Percentiles rank a stretch among this genome's conserved stretches.
Conservation (phyloP, 2,888 invertebrate species). For the Agrilus biguttatus region DNA sequence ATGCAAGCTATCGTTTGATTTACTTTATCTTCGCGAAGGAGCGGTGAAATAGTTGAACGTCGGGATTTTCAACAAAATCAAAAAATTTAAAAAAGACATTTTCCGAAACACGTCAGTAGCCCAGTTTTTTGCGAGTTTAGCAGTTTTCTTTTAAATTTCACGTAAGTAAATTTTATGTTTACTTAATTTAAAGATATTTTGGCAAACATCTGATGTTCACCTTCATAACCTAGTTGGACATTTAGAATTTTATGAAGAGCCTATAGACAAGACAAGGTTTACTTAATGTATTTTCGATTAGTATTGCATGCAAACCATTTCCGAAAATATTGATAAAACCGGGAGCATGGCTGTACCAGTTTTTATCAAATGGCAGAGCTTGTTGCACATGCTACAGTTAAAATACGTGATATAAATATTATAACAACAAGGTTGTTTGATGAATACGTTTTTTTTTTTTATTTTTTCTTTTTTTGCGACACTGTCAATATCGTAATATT, state of each 20-base stretch:
- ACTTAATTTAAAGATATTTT: neutral
- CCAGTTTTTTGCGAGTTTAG: slow-evolving; percentile 9
- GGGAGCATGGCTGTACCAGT: slow-evolving; percentile 25
- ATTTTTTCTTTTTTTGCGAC: too few species aligned
- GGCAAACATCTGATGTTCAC: neutral
- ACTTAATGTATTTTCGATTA: slow-evolving; percentile 19
- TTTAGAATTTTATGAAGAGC: slow-evolving; percentile 1
- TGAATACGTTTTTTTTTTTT: too few species aligned
- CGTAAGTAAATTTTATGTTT: slow-evolving; percentile 21
- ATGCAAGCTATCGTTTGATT: slow-evolving; percentile 15
- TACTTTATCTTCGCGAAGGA: slow-evolving; percentile 20
- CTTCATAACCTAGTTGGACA: slow-evolving; percentile 2
- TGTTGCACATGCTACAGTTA: slow-evolving; percentile 27
- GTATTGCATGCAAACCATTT: slow-evolving; percentile 21
- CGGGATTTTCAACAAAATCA: slow-evolving; percentile 11
- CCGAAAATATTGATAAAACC: slow-evolving; percentile 28
- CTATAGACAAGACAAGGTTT: slow-evolving; percentile 6
- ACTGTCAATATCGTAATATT: too few species aligned
- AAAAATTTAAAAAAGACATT: slow-evolving; percentile 14
- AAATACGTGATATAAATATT: slow-evolving; percentile 13
- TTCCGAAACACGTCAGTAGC: slow-evolving; percentile 9
- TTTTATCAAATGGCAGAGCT: slow-evolving; percentile 25
- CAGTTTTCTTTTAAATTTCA: slow-evolving; percentile 26
- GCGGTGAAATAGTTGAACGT: slow-evolving; percentile 27
- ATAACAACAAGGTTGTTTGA: too few species aligned